Evolutionary conservation across 2,113 vertebrate species (phyloP).

Genomic region (Thunnus thynnus): DNA sequence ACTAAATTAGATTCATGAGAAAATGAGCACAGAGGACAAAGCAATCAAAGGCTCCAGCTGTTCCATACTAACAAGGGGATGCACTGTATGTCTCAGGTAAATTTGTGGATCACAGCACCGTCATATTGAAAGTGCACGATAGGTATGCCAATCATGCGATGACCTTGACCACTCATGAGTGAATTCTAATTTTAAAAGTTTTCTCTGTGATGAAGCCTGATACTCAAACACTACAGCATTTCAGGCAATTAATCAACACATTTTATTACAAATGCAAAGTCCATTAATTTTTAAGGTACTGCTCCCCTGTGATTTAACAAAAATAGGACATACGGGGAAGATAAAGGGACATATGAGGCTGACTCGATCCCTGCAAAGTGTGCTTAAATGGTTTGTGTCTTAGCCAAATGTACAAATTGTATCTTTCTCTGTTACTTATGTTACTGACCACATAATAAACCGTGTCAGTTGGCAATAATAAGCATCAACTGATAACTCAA

Average conservation of each 20-base stretch:
- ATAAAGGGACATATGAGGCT: neutral
- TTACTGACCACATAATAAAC: no score
- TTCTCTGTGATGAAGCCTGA: neutral
- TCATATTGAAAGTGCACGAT: conserved; percentile 30
- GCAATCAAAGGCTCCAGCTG: conserved; percentile 64
- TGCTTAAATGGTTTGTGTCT: no score
- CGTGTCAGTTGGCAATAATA: no score
- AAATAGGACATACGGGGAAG: neutral
- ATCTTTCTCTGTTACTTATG: no score
- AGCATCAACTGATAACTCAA: no score
- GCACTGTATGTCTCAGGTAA: conserved; percentile 28
- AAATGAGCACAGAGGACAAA: conserved; percentile 58
- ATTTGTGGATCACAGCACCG: conserved; percentile 38
- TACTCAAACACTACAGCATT: conserved; percentile 15
- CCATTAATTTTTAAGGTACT: conserved; percentile 14
- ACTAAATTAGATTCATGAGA: conserved; percentile 68
- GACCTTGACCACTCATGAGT: conserved; percentile 57
- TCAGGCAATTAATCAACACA: conserved; percentile 12
- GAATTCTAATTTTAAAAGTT: conserved; percentile 42
- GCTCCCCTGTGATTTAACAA: conserved; percentile 6
- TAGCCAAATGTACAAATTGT: no score
- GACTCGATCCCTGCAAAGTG: no score
- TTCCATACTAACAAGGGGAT: conserved; percentile 58
- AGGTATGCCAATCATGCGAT: conserved; percentile 35
- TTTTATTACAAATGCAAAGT: conserved; percentile 10